phyloP scores from a whole-genome alignment of 2,113 vertebrate genomes.

The Cathartes aura region DNA sequence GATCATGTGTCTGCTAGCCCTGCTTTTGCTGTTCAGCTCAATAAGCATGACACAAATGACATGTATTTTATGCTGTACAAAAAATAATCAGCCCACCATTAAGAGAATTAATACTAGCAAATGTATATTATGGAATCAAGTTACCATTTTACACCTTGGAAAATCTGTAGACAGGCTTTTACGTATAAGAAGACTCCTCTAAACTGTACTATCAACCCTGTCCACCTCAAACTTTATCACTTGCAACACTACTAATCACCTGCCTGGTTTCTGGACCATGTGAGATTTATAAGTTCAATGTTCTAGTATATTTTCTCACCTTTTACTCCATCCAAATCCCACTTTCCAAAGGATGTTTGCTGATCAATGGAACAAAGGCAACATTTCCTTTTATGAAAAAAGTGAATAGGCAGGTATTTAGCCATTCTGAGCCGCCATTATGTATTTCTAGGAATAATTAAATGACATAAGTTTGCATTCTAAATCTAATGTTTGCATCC shows the following conservation, averaged over 20 bases:
- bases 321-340: background rate
- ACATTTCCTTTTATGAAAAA: background rate
- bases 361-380: background rate
- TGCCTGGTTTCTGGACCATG: background rate
- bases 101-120: background rate
- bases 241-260: background rate
- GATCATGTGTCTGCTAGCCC: background rate
- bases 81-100: background rate
- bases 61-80: background rate
- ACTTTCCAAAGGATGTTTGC: background rate
- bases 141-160: background rate
- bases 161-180: background rate
- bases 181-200: background rate
- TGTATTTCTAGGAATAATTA: background rate
- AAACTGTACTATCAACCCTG: background rate
- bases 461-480: background rate
- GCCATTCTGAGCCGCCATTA: rapidly evolving
- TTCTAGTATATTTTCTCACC: background rate
- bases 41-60: background rate
- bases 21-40: background rate
- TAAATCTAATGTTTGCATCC: background rate
- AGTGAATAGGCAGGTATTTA: background rate
- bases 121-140: background rate
- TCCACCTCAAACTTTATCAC: background rate
- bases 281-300: background rate